Evolutionary conservation across 2,888 invertebrate genomes (phyloP), one percentile per base, ranked within the genome.

Genomic region (Tipula unca): DNA sequence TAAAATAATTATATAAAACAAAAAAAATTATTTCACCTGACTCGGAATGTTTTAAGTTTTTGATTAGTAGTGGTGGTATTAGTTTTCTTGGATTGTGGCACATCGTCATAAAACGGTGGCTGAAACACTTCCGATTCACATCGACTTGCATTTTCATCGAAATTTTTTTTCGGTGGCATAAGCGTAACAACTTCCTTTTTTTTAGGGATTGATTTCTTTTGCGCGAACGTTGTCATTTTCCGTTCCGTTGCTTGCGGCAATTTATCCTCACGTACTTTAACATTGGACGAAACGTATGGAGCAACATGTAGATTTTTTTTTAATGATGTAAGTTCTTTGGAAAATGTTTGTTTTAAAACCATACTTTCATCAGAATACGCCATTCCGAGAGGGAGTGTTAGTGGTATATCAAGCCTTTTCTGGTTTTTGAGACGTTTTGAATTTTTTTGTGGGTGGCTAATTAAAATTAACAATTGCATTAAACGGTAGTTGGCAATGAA

Each of bases 1-100:
- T 39, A 48, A 54, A 69, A 83, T 48, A 86, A 86, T 85, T 82
- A 85, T 29, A 20, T 14, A 84, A 85, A 42, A 48, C 36, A 36
- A 36, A 29, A 82, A 69, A 85, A 69, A 83, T 83, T 32, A 32
- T 17, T 83, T 32, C 29, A 83, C 83, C 69, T 69, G 69, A 13
- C 69, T 69, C 69, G 48, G 17, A 17, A 48, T 48, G 48, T 69
- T 69, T 25, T 69, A 32, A n/a, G 8, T 10, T 32, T 83, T 83
- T 8, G 8, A 29, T 13, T 83, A 32, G 35, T 29, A n/a, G n/a
- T 5, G 32, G 83, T 32, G 32, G 83, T 32, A 29, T 83, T 29
- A 83, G 83, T 83, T 32, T 83, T 83, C 17, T n/a, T 83, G 1
- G 32, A 32, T 32, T 32, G 35, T 14, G n/a, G 32, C 29, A 3